A percentile compares a stretch with the other conserved stretches of the same genome.
These are phyloP conservation scores for Pogonus chalceus DNA, from an alignment of 1,140 invertebrate species.

Conservation along the genomic window DNA sequence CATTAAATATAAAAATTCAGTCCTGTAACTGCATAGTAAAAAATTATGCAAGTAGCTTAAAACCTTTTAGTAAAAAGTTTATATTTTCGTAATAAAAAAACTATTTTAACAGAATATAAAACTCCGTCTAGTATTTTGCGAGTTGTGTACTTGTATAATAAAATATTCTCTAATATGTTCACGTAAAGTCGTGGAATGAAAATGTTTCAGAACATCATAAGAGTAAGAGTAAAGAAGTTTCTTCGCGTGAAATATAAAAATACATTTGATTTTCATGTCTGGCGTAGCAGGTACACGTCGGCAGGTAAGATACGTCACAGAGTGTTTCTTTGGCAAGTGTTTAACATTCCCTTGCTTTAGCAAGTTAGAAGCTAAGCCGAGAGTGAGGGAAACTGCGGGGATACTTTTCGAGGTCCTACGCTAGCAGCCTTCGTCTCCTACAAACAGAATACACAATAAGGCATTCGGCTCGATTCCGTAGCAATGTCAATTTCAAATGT, in stretches of 20 bases:
- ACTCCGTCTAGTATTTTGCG: too few species aligned
- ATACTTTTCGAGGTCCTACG: neutral
- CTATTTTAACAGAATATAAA: too few species aligned
- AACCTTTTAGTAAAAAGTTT: too few species aligned
- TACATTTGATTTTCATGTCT: conserved; percentile 2
- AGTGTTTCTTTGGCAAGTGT: conserved; percentile 1
- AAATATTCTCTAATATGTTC: too few species aligned
- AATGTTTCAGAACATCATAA: too few species aligned
- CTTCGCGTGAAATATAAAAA: neutral
- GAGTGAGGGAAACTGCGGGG: neutral
- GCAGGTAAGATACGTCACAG: neutral
- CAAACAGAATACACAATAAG: conserved; percentile 13
- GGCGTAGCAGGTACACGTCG: too few species aligned
- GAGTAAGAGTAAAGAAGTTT: neutral
- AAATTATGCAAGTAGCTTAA: too few species aligned
- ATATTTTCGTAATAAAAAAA: too few species aligned
- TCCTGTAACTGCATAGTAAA: too few species aligned
- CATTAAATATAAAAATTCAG: too few species aligned
- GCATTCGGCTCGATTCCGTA: conserved; percentile 7
- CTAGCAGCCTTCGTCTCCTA: neutral
- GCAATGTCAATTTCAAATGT: conserved; percentile 12
- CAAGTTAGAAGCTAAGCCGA: neutral
- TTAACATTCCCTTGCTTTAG: neutral
- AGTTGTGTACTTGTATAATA: too few species aligned
- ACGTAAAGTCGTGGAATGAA: too few species aligned